Conservation (phyloP, 2,113 vertebrate genomes). For the Dasyornis broadbenti region DNA sequence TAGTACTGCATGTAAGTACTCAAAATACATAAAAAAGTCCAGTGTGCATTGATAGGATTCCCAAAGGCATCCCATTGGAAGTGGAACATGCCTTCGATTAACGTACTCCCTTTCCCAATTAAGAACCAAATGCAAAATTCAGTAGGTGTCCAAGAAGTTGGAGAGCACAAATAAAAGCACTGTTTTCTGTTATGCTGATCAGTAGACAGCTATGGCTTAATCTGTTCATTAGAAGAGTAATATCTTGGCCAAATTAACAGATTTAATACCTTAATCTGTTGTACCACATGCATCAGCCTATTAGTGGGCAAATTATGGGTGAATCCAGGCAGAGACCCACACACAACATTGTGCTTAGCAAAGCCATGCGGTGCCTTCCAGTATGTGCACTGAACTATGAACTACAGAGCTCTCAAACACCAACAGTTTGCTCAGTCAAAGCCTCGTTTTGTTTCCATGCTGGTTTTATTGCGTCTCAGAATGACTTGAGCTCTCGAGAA, state of each 20-base stretch:
- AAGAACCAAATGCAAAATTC: background rate
- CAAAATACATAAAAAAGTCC: background rate
- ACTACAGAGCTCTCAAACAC: background rate
- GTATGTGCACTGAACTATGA: background rate
- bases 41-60: background rate
- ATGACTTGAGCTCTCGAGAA: background rate
- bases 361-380: background rate
- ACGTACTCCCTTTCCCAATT: background rate
- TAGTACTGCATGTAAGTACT: background rate
- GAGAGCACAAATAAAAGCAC: background rate
- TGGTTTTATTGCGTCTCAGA: background rate
- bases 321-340: background rate
- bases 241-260: background rate
- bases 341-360: background rate
- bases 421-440: background rate
- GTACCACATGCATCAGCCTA: background rate
- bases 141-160: background rate
- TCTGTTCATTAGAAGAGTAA: background rate
- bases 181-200: background rate
- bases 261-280: background rate
- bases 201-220: background rate
- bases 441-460: background rate
- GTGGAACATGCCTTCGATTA: background rate
- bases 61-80: background rate
- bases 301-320: background rate